Conservation (phyloP, 2,797 vertebrate genomes). For the Taeniopygia guttata region DNA sequence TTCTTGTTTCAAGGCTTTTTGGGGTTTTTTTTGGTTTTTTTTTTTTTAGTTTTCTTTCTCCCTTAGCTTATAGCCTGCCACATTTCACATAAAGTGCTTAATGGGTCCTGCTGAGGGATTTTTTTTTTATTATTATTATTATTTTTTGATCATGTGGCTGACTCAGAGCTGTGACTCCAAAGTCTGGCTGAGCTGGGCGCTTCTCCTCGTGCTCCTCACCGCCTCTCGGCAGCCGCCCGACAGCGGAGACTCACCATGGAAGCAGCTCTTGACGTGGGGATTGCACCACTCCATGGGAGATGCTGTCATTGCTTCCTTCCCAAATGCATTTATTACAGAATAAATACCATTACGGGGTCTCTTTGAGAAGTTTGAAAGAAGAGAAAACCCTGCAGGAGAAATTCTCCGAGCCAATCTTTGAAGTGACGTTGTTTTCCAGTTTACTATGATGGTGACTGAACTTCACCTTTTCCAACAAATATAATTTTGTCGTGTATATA, state of each 20-base stretch:
- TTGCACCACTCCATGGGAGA: slow-evolving; percentile 69
- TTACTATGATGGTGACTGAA: slow-evolving; percentile 73
- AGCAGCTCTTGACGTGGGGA: slow-evolving; percentile 62
- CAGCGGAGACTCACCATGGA: slow-evolving; percentile 41
- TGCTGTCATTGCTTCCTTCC: slow-evolving; percentile 66
- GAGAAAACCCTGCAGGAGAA: slow-evolving; percentile 48
- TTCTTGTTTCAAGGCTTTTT: slow-evolving; percentile 6
- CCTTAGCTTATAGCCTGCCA: slow-evolving; percentile 57
- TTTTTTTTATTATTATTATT: not conserved
- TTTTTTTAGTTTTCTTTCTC: not conserved
- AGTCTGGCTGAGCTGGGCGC: slow-evolving; percentile 61
- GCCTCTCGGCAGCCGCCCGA: slow-evolving; percentile 50
- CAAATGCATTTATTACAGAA: slow-evolving; percentile 61
- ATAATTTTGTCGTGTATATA: slow-evolving; percentile 63
- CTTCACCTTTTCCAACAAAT: slow-evolving; percentile 72
- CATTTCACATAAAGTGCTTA: slow-evolving; percentile 42
- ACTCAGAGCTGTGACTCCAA: slow-evolving; percentile 64
- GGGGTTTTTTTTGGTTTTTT: not conserved
- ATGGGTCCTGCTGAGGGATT: slow-evolving; percentile 3
- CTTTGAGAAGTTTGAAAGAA: slow-evolving; percentile 53
- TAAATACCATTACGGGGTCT: slow-evolving; percentile 51
- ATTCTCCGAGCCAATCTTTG: slow-evolving; percentile 61
- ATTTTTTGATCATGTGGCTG: slow-evolving; percentile 34
- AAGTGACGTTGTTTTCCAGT: slow-evolving; percentile 64
- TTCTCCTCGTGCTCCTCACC: slow-evolving; percentile 47